Base-by-base conservation (phyloP, 2,113 vertebrate genomes). In the Ivindomyrus marchei region DNA sequence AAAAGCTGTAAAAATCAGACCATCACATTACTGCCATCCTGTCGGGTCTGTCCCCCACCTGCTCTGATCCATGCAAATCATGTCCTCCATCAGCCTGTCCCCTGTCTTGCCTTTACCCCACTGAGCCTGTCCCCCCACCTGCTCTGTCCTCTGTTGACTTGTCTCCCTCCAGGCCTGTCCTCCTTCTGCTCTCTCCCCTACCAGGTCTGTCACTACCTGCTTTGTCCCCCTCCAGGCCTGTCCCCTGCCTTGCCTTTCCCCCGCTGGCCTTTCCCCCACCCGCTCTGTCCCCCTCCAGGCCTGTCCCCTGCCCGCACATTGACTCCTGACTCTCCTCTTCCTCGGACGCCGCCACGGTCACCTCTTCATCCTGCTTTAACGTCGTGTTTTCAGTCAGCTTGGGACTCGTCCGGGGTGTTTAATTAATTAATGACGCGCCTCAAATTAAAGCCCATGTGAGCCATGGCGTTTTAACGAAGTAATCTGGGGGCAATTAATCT, bases 341-440 rank as follows among this genome's bases (percentile, higher is more conserved):
- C 24, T 47, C 1, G 4, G 10, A 46, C 24, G 10, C 24, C 0
- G 13, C n/a, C n/a, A 11, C 13, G 42, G 45, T 88, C 58, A 74
- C 42, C 45, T n/a, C n/a, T 49, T 47, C 42, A 56, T 46, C 45
- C 58, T 11, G n/a, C 10, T 49, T 88, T 88, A 49, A n/a, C 11
- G n/a, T 47, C n/a, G 1, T 49, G 10, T 74, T 15, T 15, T 21
- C 58, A 8, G 88, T 70, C 88, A 49, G 39, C 6, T 74, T 42
- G 9, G 62, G 45, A 66, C n/a, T 70, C 27, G 42, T 88, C 56
- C n/a, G 36, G 36, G 8, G 36, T 27, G 42, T 47, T 88, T 88
- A 70, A 88, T 88, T 88, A 70, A 88, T 88, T 88, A 88, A 70
- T 42, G 24, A 47, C 9, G 9, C 4, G 56, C 24, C 36, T 42